Percentiles rank a stretch among this genome's conserved stretches.
Evolutionary conservation across 2,888 invertebrate genomes (phyloP).

Genomic region (Standfussiana lucernea): DNA sequence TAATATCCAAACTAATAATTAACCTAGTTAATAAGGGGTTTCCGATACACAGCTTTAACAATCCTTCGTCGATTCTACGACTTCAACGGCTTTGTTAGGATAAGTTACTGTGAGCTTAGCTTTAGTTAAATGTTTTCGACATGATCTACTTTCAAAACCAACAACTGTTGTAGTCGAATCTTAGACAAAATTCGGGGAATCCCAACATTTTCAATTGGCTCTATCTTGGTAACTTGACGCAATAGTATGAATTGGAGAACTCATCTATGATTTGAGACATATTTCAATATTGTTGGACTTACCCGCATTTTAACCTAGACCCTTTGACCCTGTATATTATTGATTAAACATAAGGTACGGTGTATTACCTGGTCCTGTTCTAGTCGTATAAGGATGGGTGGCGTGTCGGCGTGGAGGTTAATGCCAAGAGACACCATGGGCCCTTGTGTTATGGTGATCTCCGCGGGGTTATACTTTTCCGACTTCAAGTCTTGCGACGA

Average conservation of each 20-base stretch:
- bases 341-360: background rate
- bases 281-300: background rate
- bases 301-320: background rate
- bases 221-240: background rate
- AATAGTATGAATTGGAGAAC: background rate
- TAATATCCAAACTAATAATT: too few species aligned
- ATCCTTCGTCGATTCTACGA: background rate
- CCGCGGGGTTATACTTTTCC: background rate
- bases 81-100: background rate
- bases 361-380: conserved; percentile 8
- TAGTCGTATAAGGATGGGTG: conserved; percentile 1
- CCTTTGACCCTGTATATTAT: background rate
- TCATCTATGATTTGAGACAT: background rate
- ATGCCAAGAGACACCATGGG: background rate
- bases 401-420: conserved; percentile 6
- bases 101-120: background rate
- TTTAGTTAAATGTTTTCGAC: background rate
- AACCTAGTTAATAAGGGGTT: background rate
- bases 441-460: background rate
- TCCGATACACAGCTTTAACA: background rate
- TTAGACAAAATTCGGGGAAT: background rate
- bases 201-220: background rate
- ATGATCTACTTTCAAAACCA: background rate
- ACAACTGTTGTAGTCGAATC: background rate
- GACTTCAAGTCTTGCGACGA: background rate